phyloP scores from a whole-genome alignment of 1,140 invertebrate genomes.

The Neuroterus valhalla region DNA sequence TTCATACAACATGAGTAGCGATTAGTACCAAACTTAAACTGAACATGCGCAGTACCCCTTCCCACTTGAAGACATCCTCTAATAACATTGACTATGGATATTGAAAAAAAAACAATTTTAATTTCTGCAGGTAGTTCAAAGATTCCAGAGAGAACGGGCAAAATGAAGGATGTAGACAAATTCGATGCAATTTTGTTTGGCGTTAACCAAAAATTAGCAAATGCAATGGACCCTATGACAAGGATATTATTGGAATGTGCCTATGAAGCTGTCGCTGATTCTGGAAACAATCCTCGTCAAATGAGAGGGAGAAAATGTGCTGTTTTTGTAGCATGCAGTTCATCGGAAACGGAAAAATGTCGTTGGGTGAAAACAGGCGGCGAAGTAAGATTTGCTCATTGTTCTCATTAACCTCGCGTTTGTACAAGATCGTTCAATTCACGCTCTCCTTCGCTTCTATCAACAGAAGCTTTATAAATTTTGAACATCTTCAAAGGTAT shows the following conservation, averaged over 20 bases:
- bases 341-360: slow-evolving; percentile 81
- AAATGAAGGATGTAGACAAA: slow-evolving; percentile 45
- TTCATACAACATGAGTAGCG: too few species aligned
- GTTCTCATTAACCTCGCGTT: too few species aligned
- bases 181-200: slow-evolving; percentile 79
- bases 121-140: neutral
- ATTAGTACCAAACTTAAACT: too few species aligned
- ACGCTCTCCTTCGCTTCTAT: neutral
- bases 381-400: too few species aligned
- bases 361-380: neutral
- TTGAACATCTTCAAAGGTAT: slow-evolving; percentile 12
- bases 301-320: slow-evolving; percentile 81
- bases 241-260: slow-evolving; percentile 74
- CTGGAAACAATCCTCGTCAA: slow-evolving; percentile 61
- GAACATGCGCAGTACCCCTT: too few species aligned
- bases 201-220: slow-evolving; percentile 73
- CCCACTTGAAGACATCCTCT: too few species aligned
- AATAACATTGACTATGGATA: too few species aligned
- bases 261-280: slow-evolving; percentile 71
- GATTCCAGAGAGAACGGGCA: slow-evolving; percentile 36
- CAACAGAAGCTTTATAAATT: slow-evolving; percentile 58
- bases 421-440: too few species aligned
- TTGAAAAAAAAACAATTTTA: neutral
- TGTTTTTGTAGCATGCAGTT: slow-evolving; percentile 85
- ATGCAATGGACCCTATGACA: slow-evolving; percentile 75